Evolutionary conservation across 2,797 vertebrate genomes (phyloP).

Genomic region (Rhynchonycteris naso): DNA sequence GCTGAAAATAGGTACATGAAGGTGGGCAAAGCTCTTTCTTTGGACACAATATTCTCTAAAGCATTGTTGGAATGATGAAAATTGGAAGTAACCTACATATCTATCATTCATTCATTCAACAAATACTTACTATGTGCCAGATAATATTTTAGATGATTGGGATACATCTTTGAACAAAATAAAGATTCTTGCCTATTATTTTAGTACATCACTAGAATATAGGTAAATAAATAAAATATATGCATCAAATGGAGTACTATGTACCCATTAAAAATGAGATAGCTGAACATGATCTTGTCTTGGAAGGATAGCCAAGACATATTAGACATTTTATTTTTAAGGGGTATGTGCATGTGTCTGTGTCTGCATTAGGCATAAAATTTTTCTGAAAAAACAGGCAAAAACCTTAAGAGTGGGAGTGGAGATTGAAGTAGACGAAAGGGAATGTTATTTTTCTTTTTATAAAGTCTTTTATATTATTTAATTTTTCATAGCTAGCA

Average conservation of each 20-base stretch:
- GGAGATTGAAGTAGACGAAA: background rate
- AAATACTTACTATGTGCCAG: background rate
- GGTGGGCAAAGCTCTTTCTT: constrained; percentile 29
- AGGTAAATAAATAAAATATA: background rate
- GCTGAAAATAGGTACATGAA: constrained; percentile 33
- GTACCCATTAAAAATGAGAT: background rate
- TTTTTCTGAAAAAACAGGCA: background rate
- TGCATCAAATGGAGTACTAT: background rate
- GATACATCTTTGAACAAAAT: background rate
- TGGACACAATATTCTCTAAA: constrained; percentile 49
- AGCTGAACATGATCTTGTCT: background rate
- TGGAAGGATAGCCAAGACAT: background rate
- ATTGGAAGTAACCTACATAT: constrained; percentile 1
- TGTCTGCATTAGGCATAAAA: background rate
- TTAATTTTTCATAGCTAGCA: constrained; percentile 54
- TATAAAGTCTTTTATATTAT: constrained; percentile 11
- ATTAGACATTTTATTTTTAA: constrained; percentile 14
- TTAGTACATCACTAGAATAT: background rate
- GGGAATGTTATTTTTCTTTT: background rate
- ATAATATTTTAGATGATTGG: background rate
- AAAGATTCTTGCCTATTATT: background rate
- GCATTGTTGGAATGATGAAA: constrained; percentile 26
- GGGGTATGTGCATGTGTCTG: background rate
- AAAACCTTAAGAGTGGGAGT: background rate
- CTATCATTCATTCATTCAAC: background rate